These are phyloP conservation scores for Malurus leucopterus DNA, from an alignment of 2,797 vertebrate species.

Conservation along the genomic window DNA sequence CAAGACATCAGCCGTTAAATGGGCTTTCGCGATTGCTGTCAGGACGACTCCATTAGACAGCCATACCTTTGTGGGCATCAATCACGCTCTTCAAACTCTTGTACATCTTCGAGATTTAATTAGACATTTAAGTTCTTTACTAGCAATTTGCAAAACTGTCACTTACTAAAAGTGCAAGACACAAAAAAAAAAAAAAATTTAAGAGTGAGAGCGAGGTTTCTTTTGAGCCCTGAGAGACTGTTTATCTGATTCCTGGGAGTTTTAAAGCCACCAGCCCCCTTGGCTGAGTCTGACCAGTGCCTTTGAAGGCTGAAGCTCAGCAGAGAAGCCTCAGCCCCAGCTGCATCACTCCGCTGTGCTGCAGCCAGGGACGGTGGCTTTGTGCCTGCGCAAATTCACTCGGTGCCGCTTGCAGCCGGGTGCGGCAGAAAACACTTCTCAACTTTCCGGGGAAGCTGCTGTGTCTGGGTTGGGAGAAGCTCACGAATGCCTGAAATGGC, in stretches of 20 bases:
- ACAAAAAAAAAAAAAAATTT: conserved; percentile 33
- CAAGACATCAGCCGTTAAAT: conserved; percentile 95
- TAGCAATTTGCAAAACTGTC: conserved; percentile 80
- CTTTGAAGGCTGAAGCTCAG: not conserved
- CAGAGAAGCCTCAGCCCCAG: not conserved
- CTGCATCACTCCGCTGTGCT: not conserved
- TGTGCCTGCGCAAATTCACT: rapidly evolving
- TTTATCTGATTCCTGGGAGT: conserved; percentile 13
- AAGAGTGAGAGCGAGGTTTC: not conserved
- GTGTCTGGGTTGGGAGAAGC: not conserved
- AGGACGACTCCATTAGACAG: conserved; percentile 87
- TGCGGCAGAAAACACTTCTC: not conserved
- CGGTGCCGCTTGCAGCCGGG: rapidly evolving
- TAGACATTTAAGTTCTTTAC: conserved; percentile 81
- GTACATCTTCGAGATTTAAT: conserved; percentile 78
- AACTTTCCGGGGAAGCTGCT: not conserved
- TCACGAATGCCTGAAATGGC: rapidly evolving
- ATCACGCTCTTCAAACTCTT: conserved; percentile 83
- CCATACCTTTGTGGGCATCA: conserved; percentile 90
- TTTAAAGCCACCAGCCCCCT: not conserved
- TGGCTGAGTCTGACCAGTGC: not conserved
- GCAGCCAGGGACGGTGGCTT: not conserved
- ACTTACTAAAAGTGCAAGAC: conserved; percentile 72
- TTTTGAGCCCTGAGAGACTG: not conserved
- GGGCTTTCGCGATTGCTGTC: conserved; percentile 92